phyloP scores from a whole-genome alignment of 2,113 vertebrate species.

The Psittacus erithacus region DNA sequence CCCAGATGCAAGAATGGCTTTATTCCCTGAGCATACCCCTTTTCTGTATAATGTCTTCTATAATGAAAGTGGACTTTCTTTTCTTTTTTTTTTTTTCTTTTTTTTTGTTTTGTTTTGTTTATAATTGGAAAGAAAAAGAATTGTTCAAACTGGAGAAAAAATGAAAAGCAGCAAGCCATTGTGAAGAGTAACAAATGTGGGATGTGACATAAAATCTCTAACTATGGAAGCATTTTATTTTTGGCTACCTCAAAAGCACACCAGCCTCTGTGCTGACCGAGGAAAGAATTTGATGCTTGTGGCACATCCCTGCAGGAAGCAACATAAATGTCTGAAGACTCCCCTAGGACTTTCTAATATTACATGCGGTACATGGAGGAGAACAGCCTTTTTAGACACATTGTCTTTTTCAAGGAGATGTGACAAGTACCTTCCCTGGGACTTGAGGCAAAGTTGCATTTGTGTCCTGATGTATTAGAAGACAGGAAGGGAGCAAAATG shows the following conservation, averaged over 20 bases:
- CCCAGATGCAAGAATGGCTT: not conserved
- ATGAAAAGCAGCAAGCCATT: not conserved
- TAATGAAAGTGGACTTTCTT: not conserved
- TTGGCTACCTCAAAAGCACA: not conserved
- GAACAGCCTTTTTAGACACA: not conserved
- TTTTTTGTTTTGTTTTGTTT: not conserved
- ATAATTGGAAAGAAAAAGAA: not conserved
- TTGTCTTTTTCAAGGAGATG: fast-evolving
- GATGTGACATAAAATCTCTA: not conserved
- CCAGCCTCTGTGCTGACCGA: not conserved
- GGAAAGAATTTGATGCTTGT: not conserved
- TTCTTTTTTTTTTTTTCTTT: not conserved
- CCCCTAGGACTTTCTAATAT: not conserved
- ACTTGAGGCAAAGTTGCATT: not conserved
- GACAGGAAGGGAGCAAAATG: not conserved
- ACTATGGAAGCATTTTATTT: not conserved
- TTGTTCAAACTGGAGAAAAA: not conserved
- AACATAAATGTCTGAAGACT: not conserved
- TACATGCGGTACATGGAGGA: not conserved
- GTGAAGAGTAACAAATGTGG: not conserved
- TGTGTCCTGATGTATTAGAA: not conserved
- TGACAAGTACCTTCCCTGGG: not conserved
- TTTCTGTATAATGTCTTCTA: not conserved
- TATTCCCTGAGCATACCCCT: not conserved
- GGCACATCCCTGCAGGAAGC: not conserved